Evolutionary conservation across 2,888 invertebrate species (phyloP), one percentile per base, ranked within the genome.

Genomic region (Metacarcinus magister): DNA sequence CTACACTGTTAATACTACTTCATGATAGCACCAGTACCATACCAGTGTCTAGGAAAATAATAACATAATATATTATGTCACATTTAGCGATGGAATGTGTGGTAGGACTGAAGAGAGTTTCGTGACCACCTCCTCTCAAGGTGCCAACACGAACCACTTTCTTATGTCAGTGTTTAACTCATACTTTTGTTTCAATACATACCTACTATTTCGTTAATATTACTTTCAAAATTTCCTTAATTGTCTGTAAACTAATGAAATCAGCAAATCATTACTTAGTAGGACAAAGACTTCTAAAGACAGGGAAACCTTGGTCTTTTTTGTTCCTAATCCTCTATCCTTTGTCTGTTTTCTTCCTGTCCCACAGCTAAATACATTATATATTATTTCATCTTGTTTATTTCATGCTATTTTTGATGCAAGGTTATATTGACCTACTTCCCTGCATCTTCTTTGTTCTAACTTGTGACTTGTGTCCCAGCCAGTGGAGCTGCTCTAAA

Each of bases 21-120:
- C 43, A 60, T 54, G 67, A 90, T 60, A 96, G 96, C 96, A 96
- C 96, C 96, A 94, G 96, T 92, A 48, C 54, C 75, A 75, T 96
- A 96, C 94, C 96, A 94, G 95, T 96, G 94, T 75, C 94, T 91
- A 92, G 67, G 89, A 44, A 96, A 94, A n/a, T 75, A 67, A 89
- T 48, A 39, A 95, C 90, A 43, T 43, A 54, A 48, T 54, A 54
- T 60, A 82, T 44, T 28, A 54, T 3, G 48, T 48, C 39, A 32
- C 39, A 60, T 28, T 54, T 32, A 93, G 23, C 10, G 16, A 32
- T 39, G 54, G n/a, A 46, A 46, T 48, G 44, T 92, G 13, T 92
- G 16, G 19, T 28, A 46, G 48, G 44, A 46, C 8, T 48, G 0
- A 44, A n/a, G 5, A 92, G n/a, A 4, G 2, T 28, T 75, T 75